Base-by-base conservation (phyloP, 2,888 invertebrate species). In the Rugalucina vietnamica region DNA sequence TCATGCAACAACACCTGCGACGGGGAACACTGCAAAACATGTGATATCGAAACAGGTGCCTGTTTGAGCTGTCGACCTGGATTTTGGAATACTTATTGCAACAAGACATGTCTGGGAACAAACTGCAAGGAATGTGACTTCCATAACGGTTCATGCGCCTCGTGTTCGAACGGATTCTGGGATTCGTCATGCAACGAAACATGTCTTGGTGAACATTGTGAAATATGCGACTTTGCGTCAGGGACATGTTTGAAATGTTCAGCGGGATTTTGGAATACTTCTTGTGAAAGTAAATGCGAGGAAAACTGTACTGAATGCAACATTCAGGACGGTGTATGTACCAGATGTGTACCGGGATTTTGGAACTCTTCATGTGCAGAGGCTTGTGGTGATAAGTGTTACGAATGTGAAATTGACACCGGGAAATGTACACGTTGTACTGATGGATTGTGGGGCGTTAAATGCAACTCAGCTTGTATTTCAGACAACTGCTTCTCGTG, bases 311-410 rank as follows among this genome's bases (percentile, higher is more conserved):
- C 37, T 14, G 29, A 37, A 5, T 86, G 86, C 39, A 49, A 80
- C 39, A 74, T 75, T 32, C 21, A 4, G n/a, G 75, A 34, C 21
- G 81, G 81, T 24, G 49, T 78, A 10, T 87, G 87, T 65, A 14
- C 32, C 29, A 34, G 21, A 2, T 87, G 87, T 36, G 29, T n/a
- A 21, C 29, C 49, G 8, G 84, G 87, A 12, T 73, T 43, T 50
- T 87, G 87, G 87, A 84, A 84, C 5, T 5, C 34, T 2, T 18
- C 29, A 4, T 87, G 87, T 54, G 50, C 82, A 21, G 60, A 70
- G 24, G 72, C 60, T 2, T 87, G 87, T 65, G 72, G 29, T 24
- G 60, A 78, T 5, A 18, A 57, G 10, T 79, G 84, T 32, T 4
- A 21, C 24, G 4, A 39, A 18, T 85, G 85, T 57, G 37, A 29